phyloP scores from a whole-genome alignment of 2,797 vertebrate genomes.

The Pteronotus mesoamericanus region DNA sequence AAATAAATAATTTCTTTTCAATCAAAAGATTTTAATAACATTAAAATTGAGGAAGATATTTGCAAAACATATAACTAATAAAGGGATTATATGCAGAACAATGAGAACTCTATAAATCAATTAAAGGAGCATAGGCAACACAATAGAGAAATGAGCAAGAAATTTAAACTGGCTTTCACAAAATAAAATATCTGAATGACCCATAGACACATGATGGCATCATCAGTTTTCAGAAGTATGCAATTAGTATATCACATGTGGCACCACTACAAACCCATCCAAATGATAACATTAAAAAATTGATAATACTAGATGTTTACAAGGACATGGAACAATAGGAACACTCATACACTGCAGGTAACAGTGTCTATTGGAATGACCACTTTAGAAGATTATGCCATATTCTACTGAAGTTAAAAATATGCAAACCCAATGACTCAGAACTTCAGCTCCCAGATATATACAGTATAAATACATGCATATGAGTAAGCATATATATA shows the following conservation, averaged over 20 bases:
- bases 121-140: background rate
- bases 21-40: background rate
- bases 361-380: background rate
- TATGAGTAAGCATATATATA: background rate
- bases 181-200: background rate
- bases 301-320: background rate
- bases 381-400: background rate
- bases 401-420: background rate
- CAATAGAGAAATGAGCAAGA: background rate
- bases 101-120: background rate
- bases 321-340: background rate
- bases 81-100: background rate
- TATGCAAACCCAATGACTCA: background rate
- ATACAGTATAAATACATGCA: background rate
- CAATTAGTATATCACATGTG: background rate
- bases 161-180: background rate
- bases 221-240: background rate
- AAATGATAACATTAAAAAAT: background rate
- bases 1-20: slow-evolving; percentile 12
- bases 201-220: background rate
- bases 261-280: background rate
- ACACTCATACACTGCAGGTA: background rate
- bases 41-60: background rate
- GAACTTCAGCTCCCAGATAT: background rate
- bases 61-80: background rate